Percentiles rank a stretch among this genome's conserved stretches.
phyloP scores from a whole-genome alignment of 2,797 vertebrate species.

The Enteromius argenteus region DNA sequence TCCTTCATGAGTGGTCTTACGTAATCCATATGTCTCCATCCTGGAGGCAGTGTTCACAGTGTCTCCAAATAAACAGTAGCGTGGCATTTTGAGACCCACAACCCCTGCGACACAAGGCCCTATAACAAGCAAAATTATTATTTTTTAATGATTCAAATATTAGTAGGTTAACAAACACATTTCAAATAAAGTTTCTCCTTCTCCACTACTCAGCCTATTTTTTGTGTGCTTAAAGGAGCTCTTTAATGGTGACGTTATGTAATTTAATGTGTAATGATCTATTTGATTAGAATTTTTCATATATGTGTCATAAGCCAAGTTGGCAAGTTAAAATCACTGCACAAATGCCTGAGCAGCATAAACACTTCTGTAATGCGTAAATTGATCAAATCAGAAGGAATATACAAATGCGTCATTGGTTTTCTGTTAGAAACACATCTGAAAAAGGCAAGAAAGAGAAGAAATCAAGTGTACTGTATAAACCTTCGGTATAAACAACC shows the following conservation, averaged over 20 bases:
- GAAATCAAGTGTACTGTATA: conserved; percentile 1
- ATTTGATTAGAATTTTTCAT: background rate
- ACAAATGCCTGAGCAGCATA: background rate
- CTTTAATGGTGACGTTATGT: background rate
- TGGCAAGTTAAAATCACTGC: background rate
- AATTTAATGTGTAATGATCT: conserved; percentile 1
- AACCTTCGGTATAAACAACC: background rate
- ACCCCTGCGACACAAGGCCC: conserved; percentile 83
- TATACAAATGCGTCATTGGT: conserved; percentile 8
- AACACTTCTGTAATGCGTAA: conserved; percentile 3
- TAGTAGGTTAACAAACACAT: background rate
- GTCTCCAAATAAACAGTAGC: conserved; percentile 86
- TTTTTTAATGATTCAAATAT: background rate
- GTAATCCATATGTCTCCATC: conserved; percentile 84
- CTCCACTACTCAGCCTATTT: background rate
- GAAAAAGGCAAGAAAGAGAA: background rate
- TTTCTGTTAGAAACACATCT: conserved; percentile 1
- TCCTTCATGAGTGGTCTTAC: conserved; percentile 66
- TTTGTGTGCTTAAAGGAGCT: background rate
- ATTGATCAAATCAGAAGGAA: conserved; percentile 6
- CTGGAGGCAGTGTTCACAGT: conserved; percentile 85
- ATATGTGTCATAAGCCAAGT: conserved; percentile 7
- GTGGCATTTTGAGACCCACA: conserved; percentile 85
- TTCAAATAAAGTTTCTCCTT: background rate
- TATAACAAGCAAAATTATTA: conserved; percentile 50